Base-by-base conservation (phyloP, 2,113 vertebrate species). In the Cyprinodon variegatus region DNA sequence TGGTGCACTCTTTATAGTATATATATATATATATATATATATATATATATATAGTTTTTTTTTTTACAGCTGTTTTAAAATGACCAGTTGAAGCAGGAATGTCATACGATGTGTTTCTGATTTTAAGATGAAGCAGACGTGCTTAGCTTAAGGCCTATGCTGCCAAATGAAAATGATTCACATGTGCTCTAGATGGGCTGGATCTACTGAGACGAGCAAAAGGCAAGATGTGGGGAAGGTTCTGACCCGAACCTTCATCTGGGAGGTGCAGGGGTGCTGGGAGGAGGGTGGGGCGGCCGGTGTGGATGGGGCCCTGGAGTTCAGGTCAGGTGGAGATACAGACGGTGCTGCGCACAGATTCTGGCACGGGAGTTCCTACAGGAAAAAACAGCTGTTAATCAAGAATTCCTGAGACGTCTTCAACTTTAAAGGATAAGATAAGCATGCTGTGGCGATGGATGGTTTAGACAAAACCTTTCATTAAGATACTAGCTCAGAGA, bases 331-430 rank as follows among this genome's bases (percentile, higher is more conserved):
- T 76, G 89, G 69, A 76, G 84, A 45, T 81, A 29, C 14, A 61
- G 80, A 85, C 65, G 76, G 48, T 70, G 81, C 46, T 50, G 87
- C 68, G 0, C 45, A 81, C 50, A 90, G 80, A 46, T 91, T 94
- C 36, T 93, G 94, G 62, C 94, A 93, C 77, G 94, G 94, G 41
- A 95, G 83, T 79, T 96, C 96, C 96, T 97, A 70, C 0, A 64
- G 64, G 88, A 68, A 72, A 77, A 43, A 64, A 9, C 41, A 4
- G 17, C 43, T 61, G 4, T 59, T 15, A 65, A n/a, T 68, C 29
- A 72, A 45, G 57, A 61, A 4, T 4, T 10, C 50, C 36, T 20
- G 45, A 68, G 38, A 46, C 46, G 41, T 53, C 65, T 48, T 22
- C 20, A 40, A 46, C 45, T 38, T 68, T 50, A 29, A 40, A 61